Evolutionary conservation across 2,888 invertebrate genomes (phyloP).

Genomic region (Nysson spinosus): DNA sequence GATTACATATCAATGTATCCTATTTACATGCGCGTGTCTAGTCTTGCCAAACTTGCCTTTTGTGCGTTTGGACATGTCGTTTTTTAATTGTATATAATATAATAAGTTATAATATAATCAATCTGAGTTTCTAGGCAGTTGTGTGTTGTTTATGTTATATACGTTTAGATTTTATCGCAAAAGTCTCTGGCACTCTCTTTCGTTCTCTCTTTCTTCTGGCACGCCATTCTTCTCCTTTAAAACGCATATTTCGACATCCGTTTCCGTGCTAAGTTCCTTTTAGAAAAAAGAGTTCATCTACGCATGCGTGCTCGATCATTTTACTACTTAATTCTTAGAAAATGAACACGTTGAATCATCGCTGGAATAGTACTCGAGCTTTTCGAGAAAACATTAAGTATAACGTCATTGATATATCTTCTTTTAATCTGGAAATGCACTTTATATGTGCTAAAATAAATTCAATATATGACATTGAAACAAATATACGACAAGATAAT

Average conservation of each 20-base stretch:
- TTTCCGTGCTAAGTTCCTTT: conserved; percentile 20
- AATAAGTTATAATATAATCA: conserved; percentile 66
- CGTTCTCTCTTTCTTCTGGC: neutral
- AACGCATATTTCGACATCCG: conserved; percentile 27
- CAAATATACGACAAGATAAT: too few relatives aligned
- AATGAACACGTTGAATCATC: conserved; percentile 47
- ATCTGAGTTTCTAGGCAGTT: conserved; percentile 75
- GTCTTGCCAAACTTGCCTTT: conserved; percentile 72
- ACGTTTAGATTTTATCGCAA: conserved; percentile 56
- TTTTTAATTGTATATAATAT: conserved; percentile 61
- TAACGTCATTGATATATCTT: neutral
- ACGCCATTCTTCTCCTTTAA: conserved; percentile 19
- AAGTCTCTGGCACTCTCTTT: conserved; percentile 25
- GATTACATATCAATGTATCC: conserved; percentile 42
- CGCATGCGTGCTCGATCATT: conserved; percentile 27
- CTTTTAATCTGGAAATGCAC: neutral
- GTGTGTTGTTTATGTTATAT: conserved; percentile 66
- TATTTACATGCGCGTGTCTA: conserved; percentile 49
- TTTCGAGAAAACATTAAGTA: conserved; percentile 23
- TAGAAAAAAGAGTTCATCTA: conserved; percentile 33
- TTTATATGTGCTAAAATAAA: too few relatives aligned
- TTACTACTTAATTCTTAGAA: conserved; percentile 33
- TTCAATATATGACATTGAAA: too few relatives aligned
- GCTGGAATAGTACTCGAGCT: conserved; percentile 22
- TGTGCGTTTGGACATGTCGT: conserved; percentile 75